Evolutionary conservation across 2,888 invertebrate species (phyloP).

Genomic region (Leptothorax acervorum): DNA sequence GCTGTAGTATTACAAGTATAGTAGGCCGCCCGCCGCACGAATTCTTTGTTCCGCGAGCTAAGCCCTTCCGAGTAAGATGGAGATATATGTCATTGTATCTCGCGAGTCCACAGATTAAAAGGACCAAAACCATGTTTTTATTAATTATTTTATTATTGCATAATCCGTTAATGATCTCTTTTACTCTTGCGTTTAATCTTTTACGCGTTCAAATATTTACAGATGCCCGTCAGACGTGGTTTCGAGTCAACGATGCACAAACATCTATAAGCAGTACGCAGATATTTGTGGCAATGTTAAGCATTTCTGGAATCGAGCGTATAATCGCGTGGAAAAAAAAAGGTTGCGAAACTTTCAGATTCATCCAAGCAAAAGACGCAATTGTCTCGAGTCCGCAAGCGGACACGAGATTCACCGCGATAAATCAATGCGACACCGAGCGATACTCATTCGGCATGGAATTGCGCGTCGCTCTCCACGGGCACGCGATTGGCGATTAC

Average conservation of each 20-base stretch:
- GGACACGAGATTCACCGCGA: background rate
- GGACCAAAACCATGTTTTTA: background rate
- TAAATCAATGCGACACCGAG: conserved; percentile 35
- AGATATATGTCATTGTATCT: background rate
- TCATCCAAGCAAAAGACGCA: background rate
- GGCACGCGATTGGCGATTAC: conserved; percentile 20
- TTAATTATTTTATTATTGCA: background rate
- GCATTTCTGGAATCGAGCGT: background rate
- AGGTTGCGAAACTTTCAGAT: background rate
- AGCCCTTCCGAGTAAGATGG: background rate
- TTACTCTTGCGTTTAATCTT: background rate
- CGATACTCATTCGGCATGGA: conserved; percentile 12
- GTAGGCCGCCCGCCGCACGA: background rate
- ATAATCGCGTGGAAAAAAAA: background rate
- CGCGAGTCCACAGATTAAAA: background rate
- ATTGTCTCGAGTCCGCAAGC: background rate
- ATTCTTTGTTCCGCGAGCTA: background rate
- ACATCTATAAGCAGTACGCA: background rate
- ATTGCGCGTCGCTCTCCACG: conserved; percentile 29
- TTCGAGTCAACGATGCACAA: background rate
- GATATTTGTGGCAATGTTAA: background rate
- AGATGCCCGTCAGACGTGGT: background rate
- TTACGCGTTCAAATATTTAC: background rate
- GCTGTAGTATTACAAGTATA: background rate
- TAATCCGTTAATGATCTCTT: background rate